Evolutionary conservation across 2,888 invertebrate species (phyloP), one percentile per base, ranked within the genome.

Genomic region (Thumatha senex): DNA sequence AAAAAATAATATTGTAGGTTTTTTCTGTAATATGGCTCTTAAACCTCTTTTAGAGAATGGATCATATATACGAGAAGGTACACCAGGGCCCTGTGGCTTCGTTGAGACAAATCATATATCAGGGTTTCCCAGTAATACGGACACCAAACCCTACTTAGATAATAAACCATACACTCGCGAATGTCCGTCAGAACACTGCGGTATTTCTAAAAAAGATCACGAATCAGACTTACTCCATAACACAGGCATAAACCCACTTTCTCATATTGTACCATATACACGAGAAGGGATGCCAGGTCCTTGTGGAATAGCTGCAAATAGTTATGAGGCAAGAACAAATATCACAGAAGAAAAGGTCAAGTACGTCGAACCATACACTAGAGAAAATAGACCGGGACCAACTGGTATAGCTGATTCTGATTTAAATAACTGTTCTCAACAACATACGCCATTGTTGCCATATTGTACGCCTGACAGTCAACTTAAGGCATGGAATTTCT

Each of bases 351-450:
- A 30, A 10, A 10, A 30, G 14, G 11, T 7, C 2, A 31, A n/a
- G 0, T 0, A 15, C 1, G 2, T 34, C 15, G 9, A n/a, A 34
- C 12, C 34, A 15, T 42, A 34, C 5, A 42, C 42, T n/a, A n/a
- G 42, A 34, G 44, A 44, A 44, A 18, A 18, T 7, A 33, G 11
- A 33, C 46, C 46, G 10, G 40, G 33, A 11, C 46, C 46, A 0
- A 40, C 15, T 18, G 34, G 24, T 14, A 24, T 35, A 9, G n/a
- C 7, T 30, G 18, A 24, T n/a, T 42, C 7, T 33, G 42, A 18
- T n/a, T 8, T 14, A 36, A 36, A 10, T 10, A 9, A 10, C 13
- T 14, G 8, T 13, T 13, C 13, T 1, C 18, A 24, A 24, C 18
- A 24, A 24, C 12, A 12, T 35, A 13, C 2, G 13, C 8, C 35